Base-by-base conservation (phyloP, 1,140 invertebrate genomes). In the Cecropterus lyciades region DNA sequence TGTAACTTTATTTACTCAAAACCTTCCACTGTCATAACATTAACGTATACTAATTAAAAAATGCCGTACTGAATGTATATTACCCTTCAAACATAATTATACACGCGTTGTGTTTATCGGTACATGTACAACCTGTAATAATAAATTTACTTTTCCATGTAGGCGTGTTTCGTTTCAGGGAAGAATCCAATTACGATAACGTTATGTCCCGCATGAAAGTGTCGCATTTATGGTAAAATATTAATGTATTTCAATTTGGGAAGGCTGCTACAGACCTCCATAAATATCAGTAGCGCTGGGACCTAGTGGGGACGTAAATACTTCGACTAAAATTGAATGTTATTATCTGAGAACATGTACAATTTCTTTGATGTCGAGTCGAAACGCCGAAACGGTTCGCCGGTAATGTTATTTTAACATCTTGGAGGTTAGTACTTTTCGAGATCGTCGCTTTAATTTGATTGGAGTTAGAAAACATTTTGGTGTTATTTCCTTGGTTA, bases 211-310 rank as follows among this genome's bases (percentile, higher is more conserved):
- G 84, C 83, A 87, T 87, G 87, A 89, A 91, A 91, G 85, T 89
- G 88, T 91, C 88, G 86, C 87, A 79, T 89, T 89, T 91, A 88
- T 91, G 87, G 85, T 91, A 86, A 91, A 88, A 89, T 91, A 91
- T 91, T 88, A 91, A 91, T 91, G 87, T 89, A 89, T 91, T 91
- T 91, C 88, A 91, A 91, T 91, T 91, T 89, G 85, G 87, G 76
- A 79, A 79, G 76, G 82, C 79, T 82, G 83, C 75, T 89, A 86
- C 79, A 87, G 81, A 89, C 88, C 87, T 85, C 84, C 82, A 91
- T 91, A 91, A 91, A 91, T 91, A 91, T 86, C 81, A 77, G 78
- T 72, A 72, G 81, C 80, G 77, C 69, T 77, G 78, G 76, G 75
- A 82, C 76, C 79, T 80, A 78, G 77, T 74, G 75, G 77, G 78